Evolutionary conservation across 2,888 invertebrate species (phyloP), one percentile per base, ranked within the genome.

Genomic region (Branchellion lobata): DNA sequence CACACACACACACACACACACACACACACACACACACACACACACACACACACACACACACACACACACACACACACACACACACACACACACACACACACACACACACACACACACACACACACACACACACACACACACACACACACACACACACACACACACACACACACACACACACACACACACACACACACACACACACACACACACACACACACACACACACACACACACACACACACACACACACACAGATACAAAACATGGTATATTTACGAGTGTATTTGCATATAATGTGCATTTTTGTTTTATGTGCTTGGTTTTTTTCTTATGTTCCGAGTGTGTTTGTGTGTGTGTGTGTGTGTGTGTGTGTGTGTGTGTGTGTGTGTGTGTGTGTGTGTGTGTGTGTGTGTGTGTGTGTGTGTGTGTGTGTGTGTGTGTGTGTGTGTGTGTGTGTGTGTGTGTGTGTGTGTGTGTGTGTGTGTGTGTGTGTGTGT

Each of bases 1-100:
- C 29, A 65, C 65, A 65, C 29, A 65, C 65, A 65, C 29, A 65
- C 65, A 65, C 29, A 65, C 65, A 65, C 29, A 65, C 65, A 65
- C 29, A 65, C 65, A 65, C 29, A 65, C 65, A 65, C 29, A 65
- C 65, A 65, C 29, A 65, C 65, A 65, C 29, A 65, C 65, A 65
- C 29, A 65, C 65, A 65, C 29, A 65, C 65, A 65, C 29, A 65
- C 65, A 65, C 29, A 65, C 65, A 65, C 29, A 65, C 65, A 65
- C 29, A 65, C 65, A 65, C 29, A 65, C 65, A 65, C 29, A 65
- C 65, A 65, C 29, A 65, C 65, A 65, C 29, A 65, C 65, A 65
- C 29, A 65, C 65, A 65, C 29, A 65, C 65, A 65, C 29, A 65
- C 65, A 65, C 29, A 65, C 65, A 65, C 29, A 65, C 65, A 65